Base-by-base conservation (phyloP, 2,113 vertebrate genomes). In the Proteles cristata region DNA sequence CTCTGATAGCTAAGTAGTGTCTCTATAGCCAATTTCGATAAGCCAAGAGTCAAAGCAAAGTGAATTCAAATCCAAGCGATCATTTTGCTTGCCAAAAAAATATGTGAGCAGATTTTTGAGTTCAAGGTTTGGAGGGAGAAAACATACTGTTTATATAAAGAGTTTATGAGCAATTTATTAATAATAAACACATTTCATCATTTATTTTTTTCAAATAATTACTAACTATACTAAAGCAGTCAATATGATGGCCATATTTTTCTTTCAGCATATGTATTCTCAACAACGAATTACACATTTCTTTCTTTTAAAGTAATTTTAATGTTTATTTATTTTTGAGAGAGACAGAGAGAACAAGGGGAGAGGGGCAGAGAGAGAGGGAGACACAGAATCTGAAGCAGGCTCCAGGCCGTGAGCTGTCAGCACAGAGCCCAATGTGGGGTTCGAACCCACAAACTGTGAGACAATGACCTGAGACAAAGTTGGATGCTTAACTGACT, bases 101-200 rank as follows among this genome's bases (percentile, higher is more conserved):
- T 63, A 88, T 11, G 33, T 1, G 4, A 84, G 53, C 26, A 73
- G 65, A 85, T 39, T 84, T 55, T 26, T 92, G 21, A 96, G 50
- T 93, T 92, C 33, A 26, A 95, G 48, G 73, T 88, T 80, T 93
- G 66, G 63, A 92, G 33, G n/a, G 58, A 91, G 45, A 93, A 94
- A 89, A 65, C 10, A 81, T 66, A 55, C 9, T 88, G 15, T 65
- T 96, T 92, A 96, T 50, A 83, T 48, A 39, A 94, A 93, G 88
- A 93, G 31, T 96, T 94, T 96, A 89, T 69, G 50, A 95, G 33
- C 14, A 95, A 96, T 16, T 79, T 93, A 55, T 84, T 77, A 88
- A 86, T 93, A 33, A 93, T 88, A 93, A 82, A 25, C 17, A 82
- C 26, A 88, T 55, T 77, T 90, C 85, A 84, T 65, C 65, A 90